Conservation (phyloP, 2,113 vertebrate genomes). For the Cromileptes altivelis region DNA sequence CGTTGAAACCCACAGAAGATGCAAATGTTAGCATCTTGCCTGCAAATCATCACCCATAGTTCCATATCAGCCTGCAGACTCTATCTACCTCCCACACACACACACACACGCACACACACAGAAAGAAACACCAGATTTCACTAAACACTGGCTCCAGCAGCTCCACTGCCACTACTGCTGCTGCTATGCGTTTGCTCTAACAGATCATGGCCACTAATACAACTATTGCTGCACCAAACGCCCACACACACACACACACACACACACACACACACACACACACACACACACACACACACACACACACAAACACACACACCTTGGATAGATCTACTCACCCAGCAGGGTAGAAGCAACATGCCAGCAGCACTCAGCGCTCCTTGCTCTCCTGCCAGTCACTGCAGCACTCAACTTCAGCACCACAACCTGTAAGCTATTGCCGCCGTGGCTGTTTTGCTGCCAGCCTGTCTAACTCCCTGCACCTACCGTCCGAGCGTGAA, state of each 20-base stretch:
- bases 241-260: constrained; percentile 57
- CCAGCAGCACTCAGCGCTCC: constrained; percentile 69
- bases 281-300: constrained; percentile 52
- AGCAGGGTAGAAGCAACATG: constrained; percentile 78
- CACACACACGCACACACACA: constrained; percentile 3
- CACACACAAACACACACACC: constrained; percentile 45
- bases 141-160: constrained; percentile 55
- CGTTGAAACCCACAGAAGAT: constrained; percentile 30
- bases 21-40: constrained; percentile 51
- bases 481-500: constrained; percentile 32
- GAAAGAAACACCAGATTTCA: constrained; percentile 45
- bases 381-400: constrained; percentile 60
- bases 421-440: constrained; percentile 71
- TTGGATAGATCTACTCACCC: constrained; percentile 74
- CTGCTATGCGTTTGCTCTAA: constrained; percentile 65
- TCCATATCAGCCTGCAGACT: constrained; percentile 46
- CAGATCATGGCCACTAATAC: constrained; percentile 83
- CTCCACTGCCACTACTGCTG: constrained; percentile 56
- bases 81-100: constrained; percentile 27
- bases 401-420: constrained; percentile 77
- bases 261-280: constrained; percentile 51
- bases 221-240: constrained; percentile 72
- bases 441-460: constrained; percentile 45
- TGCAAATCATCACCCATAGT: constrained; percentile 62
- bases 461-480: constrained; percentile 41